Percentiles rank a stretch among this genome's conserved stretches.
Evolutionary conservation across 2,888 invertebrate species (phyloP).

Genomic region (Dinocampus coccinellae): DNA sequence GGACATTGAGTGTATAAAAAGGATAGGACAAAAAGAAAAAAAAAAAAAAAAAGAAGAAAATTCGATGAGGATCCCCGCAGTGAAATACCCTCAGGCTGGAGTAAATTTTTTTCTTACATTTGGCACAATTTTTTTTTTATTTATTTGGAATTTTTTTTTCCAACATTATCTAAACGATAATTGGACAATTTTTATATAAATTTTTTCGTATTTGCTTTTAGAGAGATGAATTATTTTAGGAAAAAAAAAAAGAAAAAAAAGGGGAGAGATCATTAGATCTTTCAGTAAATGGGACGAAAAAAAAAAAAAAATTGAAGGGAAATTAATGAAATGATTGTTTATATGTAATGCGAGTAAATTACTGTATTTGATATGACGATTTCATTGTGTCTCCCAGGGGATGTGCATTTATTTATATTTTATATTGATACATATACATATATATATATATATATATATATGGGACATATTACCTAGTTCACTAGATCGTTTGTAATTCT

Average conservation of each 20-base stretch:
- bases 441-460: neutral
- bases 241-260: no score
- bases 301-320: neutral
- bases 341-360: neutral
- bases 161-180: no score
- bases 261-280: no score
- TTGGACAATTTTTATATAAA: no score
- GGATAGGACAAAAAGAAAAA: no score
- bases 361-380: neutral
- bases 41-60: no score
- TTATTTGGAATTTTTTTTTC: neutral
- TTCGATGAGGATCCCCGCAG: neutral
- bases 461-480: constrained; percentile 39
- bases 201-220: no score
- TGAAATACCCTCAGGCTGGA: neutral
- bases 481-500: constrained; percentile 38
- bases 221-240: no score
- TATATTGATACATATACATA: no score
- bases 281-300: no score
- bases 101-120: neutral
- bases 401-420: no score
- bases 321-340: neutral
- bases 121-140: neutral
- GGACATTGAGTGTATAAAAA: neutral
- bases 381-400: neutral